phyloP scores from a whole-genome alignment of 2,797 vertebrate species.

The Dendrocincla tyrannina region DNA sequence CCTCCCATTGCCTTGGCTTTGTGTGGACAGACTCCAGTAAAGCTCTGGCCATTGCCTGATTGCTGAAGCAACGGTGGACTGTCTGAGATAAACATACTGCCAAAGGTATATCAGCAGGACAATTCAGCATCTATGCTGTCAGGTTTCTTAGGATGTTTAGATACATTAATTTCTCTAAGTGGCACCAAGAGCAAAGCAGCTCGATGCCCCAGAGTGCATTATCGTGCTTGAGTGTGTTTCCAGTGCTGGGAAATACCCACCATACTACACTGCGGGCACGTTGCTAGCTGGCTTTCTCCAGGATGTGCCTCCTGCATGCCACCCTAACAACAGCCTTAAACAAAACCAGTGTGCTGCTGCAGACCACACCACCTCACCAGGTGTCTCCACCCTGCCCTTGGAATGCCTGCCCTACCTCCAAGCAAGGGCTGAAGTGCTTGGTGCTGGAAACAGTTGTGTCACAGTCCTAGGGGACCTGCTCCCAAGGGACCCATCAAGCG shows the following conservation, averaged over 20 bases:
- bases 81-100: neutral
- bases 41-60: neutral
- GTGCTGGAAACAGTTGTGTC: neutral
- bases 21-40: neutral
- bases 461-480: neutral
- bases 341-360: neutral
- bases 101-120: fast-evolving
- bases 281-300: neutral
- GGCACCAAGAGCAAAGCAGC: neutral
- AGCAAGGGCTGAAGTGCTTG: neutral
- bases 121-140: neutral
- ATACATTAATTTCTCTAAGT: neutral
- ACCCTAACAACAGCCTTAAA: too few species aligned
- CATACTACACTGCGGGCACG: fast-evolving
- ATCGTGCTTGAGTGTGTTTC: neutral
- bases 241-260: fast-evolving
- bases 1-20: neutral
- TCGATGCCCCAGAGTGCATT: fast-evolving
- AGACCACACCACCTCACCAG: fast-evolving
- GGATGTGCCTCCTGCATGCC: neutral
- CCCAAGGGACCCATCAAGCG: fast-evolving
- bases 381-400: neutral
- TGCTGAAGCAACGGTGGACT: neutral
- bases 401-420: fast-evolving
- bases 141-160: neutral